Conservation (phyloP, 2,797 vertebrate species). For the Acomys russatus region DNA sequence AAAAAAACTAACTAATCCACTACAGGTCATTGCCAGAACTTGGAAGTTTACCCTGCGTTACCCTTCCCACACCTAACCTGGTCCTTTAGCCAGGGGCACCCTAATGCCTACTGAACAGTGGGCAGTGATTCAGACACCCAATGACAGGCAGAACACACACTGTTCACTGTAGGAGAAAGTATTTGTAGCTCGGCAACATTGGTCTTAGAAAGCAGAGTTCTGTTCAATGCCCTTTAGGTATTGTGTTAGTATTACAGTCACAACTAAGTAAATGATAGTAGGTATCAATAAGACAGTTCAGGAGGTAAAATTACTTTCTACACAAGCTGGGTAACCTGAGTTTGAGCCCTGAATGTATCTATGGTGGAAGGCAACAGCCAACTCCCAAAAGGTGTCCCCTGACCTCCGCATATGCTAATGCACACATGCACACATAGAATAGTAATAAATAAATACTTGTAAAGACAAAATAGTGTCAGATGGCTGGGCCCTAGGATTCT, state of each 20-base stretch:
- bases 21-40: neutral
- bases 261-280: neutral
- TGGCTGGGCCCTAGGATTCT: neutral
- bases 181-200: neutral
- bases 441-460: neutral
- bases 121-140: neutral
- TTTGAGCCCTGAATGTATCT: neutral
- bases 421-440: neutral
- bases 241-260: neutral
- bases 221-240: neutral
- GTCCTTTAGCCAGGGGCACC: neutral
- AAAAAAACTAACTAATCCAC: conserved; percentile 5
- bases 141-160: neutral
- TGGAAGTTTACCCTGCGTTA: neutral
- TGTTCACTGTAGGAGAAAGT: neutral
- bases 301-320: neutral
- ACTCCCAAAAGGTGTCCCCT: neutral
- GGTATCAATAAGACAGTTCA: neutral
- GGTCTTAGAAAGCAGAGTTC: neutral
- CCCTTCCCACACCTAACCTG: neutral
- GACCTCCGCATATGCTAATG: neutral
- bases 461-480: neutral
- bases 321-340: neutral
- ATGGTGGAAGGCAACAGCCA: neutral
- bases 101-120: no score